A percentile compares a stretch with the other conserved stretches of the same genome.
phyloP scores from a whole-genome alignment of 2,888 invertebrate genomes.

The Seira musarum region DNA sequence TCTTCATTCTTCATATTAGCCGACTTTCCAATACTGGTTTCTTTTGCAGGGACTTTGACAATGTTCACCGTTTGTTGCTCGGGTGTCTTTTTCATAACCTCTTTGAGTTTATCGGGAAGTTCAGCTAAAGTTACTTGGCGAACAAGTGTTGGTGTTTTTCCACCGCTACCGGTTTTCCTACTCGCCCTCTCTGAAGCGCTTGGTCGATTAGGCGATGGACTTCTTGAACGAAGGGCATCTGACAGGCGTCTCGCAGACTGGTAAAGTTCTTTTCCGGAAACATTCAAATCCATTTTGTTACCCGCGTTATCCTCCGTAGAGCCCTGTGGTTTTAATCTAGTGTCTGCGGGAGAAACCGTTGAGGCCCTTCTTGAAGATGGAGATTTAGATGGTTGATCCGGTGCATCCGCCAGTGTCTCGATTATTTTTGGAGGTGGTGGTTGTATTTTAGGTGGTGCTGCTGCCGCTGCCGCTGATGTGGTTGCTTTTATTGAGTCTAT shows the following conservation, averaged over 20 bases:
- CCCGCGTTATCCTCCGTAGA: slow-evolving; percentile 23
- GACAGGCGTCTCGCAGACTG: slow-evolving; percentile 40
- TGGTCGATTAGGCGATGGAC: slow-evolving; percentile 21
- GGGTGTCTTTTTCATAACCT: slow-evolving; percentile 19
- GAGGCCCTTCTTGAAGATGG: not conserved
- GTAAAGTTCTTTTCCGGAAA: slow-evolving; percentile 29
- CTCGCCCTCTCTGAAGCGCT: not conserved
- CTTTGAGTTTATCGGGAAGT: slow-evolving; percentile 37
- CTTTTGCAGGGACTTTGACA: slow-evolving; percentile 26
- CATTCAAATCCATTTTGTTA: slow-evolving; percentile 26
- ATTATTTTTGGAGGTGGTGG: slow-evolving; percentile 20
- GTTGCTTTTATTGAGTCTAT: slow-evolving; percentile 1
- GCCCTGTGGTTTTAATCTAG: not conserved
- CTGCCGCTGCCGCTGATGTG: not conserved
- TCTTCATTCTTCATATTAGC: slow-evolving; percentile 15
- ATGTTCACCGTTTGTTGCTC: slow-evolving; percentile 28
- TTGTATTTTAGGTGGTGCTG: not conserved
- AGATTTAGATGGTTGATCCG: not conserved
- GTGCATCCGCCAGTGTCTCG: slow-evolving; percentile 17
- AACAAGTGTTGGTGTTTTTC: slow-evolving; percentile 33
- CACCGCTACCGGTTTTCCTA: not conserved
- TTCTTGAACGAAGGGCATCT: slow-evolving; percentile 19
- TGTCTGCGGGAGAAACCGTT: not conserved
- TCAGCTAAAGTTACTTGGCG: slow-evolving; percentile 40
- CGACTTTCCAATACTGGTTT: not conserved